A percentile compares a stretch with the other conserved stretches of the same genome.
phyloP scores from a whole-genome alignment of 2,113 vertebrate species.

The Galemys pyrenaicus region DNA sequence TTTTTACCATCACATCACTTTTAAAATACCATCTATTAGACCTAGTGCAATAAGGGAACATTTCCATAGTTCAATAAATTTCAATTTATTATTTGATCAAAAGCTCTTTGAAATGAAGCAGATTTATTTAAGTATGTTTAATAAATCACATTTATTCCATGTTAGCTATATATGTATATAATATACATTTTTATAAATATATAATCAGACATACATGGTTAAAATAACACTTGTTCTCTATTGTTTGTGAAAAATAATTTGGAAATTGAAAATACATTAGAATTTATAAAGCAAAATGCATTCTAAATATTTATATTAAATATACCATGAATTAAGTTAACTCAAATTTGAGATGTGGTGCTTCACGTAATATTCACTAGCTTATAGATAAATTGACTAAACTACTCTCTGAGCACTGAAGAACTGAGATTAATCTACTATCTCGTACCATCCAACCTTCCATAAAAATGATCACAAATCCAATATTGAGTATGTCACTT shows the following conservation, averaged over 20 bases:
- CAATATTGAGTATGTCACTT: conserved; percentile 40
- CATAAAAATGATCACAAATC: conserved; percentile 55
- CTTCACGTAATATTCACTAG: conserved; percentile 15
- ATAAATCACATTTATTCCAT: background rate
- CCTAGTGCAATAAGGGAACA: background rate
- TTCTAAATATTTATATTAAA: background rate
- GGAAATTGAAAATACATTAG: background rate
- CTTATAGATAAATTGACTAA: background rate
- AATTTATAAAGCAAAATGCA: background rate
- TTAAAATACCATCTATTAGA: background rate
- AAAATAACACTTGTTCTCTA: background rate
- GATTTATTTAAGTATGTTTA: background rate
- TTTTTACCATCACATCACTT: background rate
- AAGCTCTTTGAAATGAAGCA: background rate
- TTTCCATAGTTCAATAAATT: background rate
- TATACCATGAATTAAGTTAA: background rate
- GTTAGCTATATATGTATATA: background rate
- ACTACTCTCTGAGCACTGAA: background rate
- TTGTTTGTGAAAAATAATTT: background rate
- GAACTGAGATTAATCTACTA: conserved; percentile 36
- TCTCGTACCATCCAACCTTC: background rate
- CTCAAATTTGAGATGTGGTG: background rate
- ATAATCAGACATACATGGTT: background rate
- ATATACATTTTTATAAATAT: background rate
- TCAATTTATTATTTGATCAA: conserved; percentile 1